Percentiles rank a stretch among this genome's conserved stretches.
These are phyloP conservation scores for Neoascia interrupta DNA, from an alignment of 2,888 invertebrate genomes.

Conservation along the genomic window DNA sequence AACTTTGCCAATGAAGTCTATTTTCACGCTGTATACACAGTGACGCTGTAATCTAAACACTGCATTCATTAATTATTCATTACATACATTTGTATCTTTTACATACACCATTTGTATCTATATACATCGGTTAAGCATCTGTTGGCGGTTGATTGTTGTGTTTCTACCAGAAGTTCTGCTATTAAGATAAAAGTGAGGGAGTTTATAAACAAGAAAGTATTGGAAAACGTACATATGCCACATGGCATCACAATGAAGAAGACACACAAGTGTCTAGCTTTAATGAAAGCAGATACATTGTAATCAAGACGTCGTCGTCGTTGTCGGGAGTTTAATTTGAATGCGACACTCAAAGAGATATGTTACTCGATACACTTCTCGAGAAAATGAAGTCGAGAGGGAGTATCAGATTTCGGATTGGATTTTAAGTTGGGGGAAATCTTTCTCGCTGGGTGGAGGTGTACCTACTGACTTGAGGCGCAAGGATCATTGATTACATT, in stretches of 20 bases:
- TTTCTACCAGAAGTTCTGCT: conserved; percentile 31
- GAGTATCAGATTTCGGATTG: conserved; percentile 26
- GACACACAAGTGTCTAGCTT: conserved; percentile 7
- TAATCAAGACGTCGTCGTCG: conserved; percentile 61
- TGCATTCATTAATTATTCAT: conserved; percentile 33
- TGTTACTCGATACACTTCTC: conserved; percentile 56
- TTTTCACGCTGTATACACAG: conserved; percentile 16
- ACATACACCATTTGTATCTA: no score
- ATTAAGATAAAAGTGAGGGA: conserved; percentile 35
- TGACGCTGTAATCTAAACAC: conserved; percentile 29
- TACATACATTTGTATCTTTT: background rate
- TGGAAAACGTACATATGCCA: no score
- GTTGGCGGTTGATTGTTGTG: background rate
- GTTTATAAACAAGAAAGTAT: background rate
- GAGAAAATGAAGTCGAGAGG: conserved; percentile 15
- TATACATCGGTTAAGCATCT: no score
- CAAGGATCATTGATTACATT: no score
- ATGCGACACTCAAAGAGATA: conserved; percentile 6
- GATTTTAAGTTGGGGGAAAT: no score
- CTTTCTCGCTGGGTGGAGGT: no score
- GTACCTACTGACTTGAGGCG: no score
- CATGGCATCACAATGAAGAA: no score
- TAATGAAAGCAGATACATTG: conserved; percentile 57
- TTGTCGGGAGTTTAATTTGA: conserved; percentile 58
- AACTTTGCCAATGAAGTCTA: conserved; percentile 37